Conservation (phyloP, 1,140 invertebrate species). For the Caerostris extrusa region DNA sequence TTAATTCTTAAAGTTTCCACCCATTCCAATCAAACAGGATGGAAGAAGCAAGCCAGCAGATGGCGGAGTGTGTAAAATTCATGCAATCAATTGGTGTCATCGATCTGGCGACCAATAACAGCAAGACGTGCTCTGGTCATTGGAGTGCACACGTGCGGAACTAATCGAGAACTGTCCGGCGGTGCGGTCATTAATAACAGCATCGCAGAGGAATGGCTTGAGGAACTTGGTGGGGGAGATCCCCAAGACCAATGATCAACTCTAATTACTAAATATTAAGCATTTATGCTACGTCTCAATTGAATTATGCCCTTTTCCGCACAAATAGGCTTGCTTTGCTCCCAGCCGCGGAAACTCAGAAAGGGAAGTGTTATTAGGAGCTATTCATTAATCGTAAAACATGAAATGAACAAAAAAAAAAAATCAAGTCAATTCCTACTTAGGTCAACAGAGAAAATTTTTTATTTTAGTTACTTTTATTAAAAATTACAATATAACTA, state of each 20-base stretch:
- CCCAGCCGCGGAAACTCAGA: too few species aligned
- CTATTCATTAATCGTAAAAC: too few species aligned
- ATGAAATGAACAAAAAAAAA: too few species aligned
- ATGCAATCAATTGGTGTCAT: background rate
- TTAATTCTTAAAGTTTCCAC: too few species aligned
- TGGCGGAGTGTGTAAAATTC: background rate
- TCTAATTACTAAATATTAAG: slow-evolving; percentile 47
- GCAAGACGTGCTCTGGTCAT: slow-evolving; percentile 7
- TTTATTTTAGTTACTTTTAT: too few species aligned
- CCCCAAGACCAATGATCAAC: background rate
- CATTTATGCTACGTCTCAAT: slow-evolving; percentile 5
- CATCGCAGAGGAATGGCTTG: background rate
- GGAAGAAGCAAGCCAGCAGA: background rate
- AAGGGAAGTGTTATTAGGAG: too few species aligned
- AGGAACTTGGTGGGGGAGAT: background rate
- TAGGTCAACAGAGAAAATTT: too few species aligned
- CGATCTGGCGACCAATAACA: slow-evolving; percentile 4
- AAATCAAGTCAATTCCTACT: too few species aligned
- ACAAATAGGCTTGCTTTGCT: too few species aligned
- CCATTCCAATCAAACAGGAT: too few species aligned
- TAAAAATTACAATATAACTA: too few species aligned
- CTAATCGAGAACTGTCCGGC: slow-evolving; percentile 18
- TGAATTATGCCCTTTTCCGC: background rate
- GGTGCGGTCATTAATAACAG: slow-evolving; percentile 11
- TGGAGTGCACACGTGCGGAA: background rate